These are phyloP conservation scores for Acanthornis magna DNA, from an alignment of 2,797 vertebrate genomes.

Conservation along the genomic window DNA sequence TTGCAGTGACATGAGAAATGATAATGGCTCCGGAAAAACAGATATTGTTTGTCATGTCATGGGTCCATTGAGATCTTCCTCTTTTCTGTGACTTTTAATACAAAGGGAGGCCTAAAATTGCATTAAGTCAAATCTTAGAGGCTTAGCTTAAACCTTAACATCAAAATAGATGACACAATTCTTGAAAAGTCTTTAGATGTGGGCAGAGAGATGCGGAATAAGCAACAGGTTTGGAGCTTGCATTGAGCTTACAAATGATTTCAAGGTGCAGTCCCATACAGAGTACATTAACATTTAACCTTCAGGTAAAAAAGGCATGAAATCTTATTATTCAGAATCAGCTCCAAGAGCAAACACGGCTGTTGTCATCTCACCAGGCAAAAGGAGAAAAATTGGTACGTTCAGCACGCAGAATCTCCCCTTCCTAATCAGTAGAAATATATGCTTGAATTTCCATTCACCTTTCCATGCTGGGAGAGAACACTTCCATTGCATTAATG, in stretches of 20 bases:
- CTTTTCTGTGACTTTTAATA: slow-evolving; percentile 39
- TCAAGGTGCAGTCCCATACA: not conserved
- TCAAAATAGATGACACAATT: slow-evolving; percentile 21
- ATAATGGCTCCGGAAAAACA: slow-evolving; percentile 19
- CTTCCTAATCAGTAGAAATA: not conserved
- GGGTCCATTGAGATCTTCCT: not conserved
- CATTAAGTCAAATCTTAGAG: slow-evolving; percentile 3
- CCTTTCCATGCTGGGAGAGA: not conserved
- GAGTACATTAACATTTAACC: slow-evolving; percentile 3
- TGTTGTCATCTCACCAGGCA: not conserved
- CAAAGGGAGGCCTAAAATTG: not conserved
- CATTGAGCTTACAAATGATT: not conserved
- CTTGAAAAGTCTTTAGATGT: not conserved
- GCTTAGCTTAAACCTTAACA: slow-evolving; percentile 31
- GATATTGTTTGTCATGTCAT: slow-evolving; percentile 51
- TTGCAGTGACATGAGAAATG: slow-evolving; percentile 52
- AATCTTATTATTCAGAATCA: not conserved
- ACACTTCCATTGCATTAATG: not conserved
- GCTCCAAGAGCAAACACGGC: not conserved
- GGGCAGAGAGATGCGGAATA: not conserved
- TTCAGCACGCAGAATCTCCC: not conserved
- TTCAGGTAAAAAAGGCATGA: not conserved
- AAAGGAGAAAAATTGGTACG: not conserved
- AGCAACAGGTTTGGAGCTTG: not conserved
- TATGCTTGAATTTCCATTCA: not conserved